phyloP scores from a whole-genome alignment of 1,140 invertebrate species.

The Alviniconcha marisindica region DNA sequence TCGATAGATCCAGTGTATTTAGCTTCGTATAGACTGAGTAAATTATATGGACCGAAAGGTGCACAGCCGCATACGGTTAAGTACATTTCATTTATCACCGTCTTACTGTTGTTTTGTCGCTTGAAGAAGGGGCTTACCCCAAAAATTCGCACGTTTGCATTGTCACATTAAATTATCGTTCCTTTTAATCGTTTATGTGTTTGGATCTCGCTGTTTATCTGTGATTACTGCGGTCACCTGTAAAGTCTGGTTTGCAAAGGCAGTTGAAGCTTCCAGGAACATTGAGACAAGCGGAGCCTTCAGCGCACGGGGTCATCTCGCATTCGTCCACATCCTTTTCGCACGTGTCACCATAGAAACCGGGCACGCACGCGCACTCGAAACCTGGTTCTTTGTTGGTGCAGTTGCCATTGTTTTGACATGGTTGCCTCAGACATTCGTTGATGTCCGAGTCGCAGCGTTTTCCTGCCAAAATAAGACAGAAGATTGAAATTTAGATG shows the following conservation, averaged over 20 bases:
- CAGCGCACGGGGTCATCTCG: constrained; percentile 19
- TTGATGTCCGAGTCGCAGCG: constrained; percentile 89
- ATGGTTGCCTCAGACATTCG: constrained; percentile 89
- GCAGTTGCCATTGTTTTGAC: constrained; percentile 80
- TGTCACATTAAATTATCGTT: too few species aligned
- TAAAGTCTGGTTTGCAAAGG: constrained; percentile 41
- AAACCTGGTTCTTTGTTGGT: constrained; percentile 28
- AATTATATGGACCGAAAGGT: too few species aligned
- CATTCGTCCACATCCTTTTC: constrained; percentile 42
- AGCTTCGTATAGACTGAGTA: too few species aligned
- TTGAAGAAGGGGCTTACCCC: too few species aligned
- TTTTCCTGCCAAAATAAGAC: constrained; percentile 91
- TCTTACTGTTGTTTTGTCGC: too few species aligned
- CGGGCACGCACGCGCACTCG: constrained; percentile 31
- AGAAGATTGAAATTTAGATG: too few species aligned
- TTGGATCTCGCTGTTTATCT: too few species aligned
- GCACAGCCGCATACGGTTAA: too few species aligned
- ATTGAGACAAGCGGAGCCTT: constrained; percentile 36
- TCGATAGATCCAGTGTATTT: too few species aligned
- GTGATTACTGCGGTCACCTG: constrained; percentile 76
- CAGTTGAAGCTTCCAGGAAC: constrained; percentile 80
- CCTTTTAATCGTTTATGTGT: too few species aligned
- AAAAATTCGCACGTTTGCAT: too few species aligned
- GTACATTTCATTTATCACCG: too few species aligned
- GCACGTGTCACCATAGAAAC: constrained; percentile 39